Evolutionary conservation across 2,888 invertebrate genomes (phyloP).

Genomic region (Epinotia bilunana): DNA sequence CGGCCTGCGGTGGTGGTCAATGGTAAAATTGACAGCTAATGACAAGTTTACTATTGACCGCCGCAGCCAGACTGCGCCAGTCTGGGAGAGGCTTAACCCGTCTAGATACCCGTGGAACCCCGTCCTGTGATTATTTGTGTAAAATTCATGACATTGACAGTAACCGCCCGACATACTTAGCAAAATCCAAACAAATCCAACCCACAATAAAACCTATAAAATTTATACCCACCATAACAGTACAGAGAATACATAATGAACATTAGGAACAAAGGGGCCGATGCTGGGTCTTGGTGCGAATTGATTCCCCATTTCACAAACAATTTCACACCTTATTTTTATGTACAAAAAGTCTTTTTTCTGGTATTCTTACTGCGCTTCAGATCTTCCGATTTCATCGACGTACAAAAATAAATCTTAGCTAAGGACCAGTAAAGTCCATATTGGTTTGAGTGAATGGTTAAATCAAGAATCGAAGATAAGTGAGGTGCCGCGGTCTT

Average conservation of each 20-base stretch:
- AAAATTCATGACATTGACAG: neutral
- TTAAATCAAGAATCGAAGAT: constrained; percentile 70
- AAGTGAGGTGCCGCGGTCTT: constrained; percentile 69
- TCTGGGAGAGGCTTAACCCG: too few species aligned
- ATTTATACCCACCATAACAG: constrained; percentile 77
- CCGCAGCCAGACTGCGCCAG: too few species aligned
- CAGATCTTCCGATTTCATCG: constrained; percentile 56
- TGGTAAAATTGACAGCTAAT: too few species aligned
- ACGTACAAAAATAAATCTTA: constrained; percentile 54
- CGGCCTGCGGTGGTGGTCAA: too few species aligned
- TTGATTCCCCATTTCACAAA: constrained; percentile 55
- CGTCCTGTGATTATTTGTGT: too few species aligned
- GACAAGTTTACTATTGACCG: too few species aligned
- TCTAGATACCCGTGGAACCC: too few species aligned
- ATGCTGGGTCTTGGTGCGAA: constrained; percentile 75
- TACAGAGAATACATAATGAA: constrained; percentile 80
- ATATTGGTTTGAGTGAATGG: constrained; percentile 36
- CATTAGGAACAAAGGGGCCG: constrained; percentile 80
- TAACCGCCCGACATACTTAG: constrained; percentile 51
- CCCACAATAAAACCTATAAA: constrained; percentile 74
- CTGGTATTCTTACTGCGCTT: constrained; percentile 47
- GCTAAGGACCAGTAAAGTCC: constrained; percentile 44
- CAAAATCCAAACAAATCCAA: constrained; percentile 65
- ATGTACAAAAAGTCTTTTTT: constrained; percentile 54
- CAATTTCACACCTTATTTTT: constrained; percentile 54